Conservation (phyloP, 2,797 vertebrate genomes). For the Fistularia tabacaria region DNA sequence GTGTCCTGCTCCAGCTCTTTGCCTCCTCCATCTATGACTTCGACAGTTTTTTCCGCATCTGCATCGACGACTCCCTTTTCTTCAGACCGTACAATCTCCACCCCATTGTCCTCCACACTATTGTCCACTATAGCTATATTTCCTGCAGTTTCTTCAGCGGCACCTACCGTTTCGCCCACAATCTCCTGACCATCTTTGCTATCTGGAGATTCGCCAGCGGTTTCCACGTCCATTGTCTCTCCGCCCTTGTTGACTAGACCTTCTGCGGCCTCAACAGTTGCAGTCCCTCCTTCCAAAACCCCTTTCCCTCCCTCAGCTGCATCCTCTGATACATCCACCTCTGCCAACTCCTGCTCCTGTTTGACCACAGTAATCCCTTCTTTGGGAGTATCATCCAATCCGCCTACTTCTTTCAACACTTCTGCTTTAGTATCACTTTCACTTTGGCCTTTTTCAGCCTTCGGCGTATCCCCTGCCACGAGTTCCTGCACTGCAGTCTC, state of each 20-base stretch:
- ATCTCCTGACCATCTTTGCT: slow-evolving; percentile 20
- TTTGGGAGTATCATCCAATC: neutral
- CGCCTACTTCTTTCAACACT: slow-evolving; percentile 20
- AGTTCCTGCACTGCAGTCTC: slow-evolving; percentile 19
- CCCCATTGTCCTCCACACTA: slow-evolving; percentile 8
- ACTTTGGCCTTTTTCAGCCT: neutral
- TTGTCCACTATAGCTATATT: slow-evolving; percentile 13
- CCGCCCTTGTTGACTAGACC: neutral
- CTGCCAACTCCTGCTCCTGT: slow-evolving; percentile 14
- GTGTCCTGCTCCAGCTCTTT: slow-evolving; percentile 28
- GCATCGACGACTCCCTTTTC: slow-evolving; percentile 25
- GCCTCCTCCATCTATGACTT: slow-evolving; percentile 19
- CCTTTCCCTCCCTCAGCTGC: slow-evolving; percentile 14
- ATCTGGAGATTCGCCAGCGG: slow-evolving; percentile 23
- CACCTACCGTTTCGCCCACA: slow-evolving; percentile 13
- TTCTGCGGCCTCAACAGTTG: slow-evolving; percentile 10
- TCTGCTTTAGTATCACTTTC: slow-evolving; percentile 21
- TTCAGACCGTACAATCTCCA: slow-evolving; percentile 24
- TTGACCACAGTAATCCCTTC: slow-evolving; percentile 15
- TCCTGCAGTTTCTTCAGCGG: slow-evolving; percentile 19
- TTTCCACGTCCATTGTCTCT: slow-evolving; percentile 8
- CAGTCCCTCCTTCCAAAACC: slow-evolving; percentile 9
- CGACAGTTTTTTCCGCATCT: slow-evolving; percentile 25
- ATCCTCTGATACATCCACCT: slow-evolving; percentile 18
- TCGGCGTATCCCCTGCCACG: slow-evolving; percentile 1